A percentile compares a stretch with the other conserved stretches of the same genome.
These are phyloP conservation scores for Spodoptera exigua DNA, from an alignment of 2,888 invertebrate genomes.

Conservation along the genomic window DNA sequence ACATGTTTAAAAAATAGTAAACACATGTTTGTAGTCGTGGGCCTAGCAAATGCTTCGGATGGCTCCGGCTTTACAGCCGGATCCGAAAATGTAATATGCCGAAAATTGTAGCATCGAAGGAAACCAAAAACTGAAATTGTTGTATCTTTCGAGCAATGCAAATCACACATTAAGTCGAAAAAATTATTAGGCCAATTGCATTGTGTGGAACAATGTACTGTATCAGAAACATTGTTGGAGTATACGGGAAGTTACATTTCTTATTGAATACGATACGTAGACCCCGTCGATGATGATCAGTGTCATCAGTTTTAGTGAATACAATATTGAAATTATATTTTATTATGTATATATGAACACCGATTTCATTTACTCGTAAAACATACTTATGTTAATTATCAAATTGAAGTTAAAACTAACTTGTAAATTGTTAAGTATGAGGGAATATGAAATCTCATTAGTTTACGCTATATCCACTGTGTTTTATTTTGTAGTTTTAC, in stretches of 20 bases:
- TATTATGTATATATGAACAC: constrained; percentile 63
- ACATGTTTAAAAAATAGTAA: constrained; percentile 33
- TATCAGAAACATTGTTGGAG: constrained; percentile 31
- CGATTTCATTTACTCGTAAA: constrained; percentile 52
- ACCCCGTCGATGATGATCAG: constrained; percentile 39
- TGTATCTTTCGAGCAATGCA: constrained; percentile 9
- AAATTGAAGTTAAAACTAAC: constrained; percentile 69
- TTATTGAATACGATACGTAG: constrained; percentile 33
- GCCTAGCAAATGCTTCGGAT: constrained; percentile 1
- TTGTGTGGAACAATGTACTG: constrained; percentile 24
- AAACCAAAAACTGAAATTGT: background rate
- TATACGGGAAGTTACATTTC: constrained; percentile 26
- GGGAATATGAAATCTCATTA: constrained; percentile 79
- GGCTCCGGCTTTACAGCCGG: constrained; percentile 12
- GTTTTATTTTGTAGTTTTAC: constrained; percentile 74
- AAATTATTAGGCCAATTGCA: constrained; percentile 13
- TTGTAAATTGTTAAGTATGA: constrained; percentile 84
- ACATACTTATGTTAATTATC: constrained; percentile 54
- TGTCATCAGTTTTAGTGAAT: constrained; percentile 48
- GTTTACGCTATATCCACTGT: constrained; percentile 73
- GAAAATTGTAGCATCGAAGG: too few relatives aligned
- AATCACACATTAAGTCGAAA: constrained; percentile 26
- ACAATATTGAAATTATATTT: constrained; percentile 55
- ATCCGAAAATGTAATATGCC: constrained; percentile 1
- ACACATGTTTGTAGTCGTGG: constrained; percentile 22